A percentile compares a stretch with the other conserved stretches of the same genome.
Evolutionary conservation across 2,888 invertebrate species (phyloP).

Genomic region (Bugula neritina): DNA sequence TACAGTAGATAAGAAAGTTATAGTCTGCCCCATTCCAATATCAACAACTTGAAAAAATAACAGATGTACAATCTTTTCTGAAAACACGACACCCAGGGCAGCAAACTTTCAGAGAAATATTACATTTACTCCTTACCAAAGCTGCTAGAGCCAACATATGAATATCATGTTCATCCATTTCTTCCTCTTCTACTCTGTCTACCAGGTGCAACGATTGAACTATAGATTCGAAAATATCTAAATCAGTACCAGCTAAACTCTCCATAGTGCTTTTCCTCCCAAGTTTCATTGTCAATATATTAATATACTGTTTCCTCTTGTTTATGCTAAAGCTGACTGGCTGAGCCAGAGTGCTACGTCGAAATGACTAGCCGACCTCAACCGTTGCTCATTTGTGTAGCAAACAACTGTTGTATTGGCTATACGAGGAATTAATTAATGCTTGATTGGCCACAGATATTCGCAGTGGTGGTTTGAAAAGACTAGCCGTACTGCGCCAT

Average conservation of each 20-base stretch:
- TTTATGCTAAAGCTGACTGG: too few species aligned
- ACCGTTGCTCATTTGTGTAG: background rate
- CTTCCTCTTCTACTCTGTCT: background rate
- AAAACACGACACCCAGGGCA: too few species aligned
- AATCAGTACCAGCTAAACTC: conserved; percentile 7
- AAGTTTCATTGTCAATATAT: background rate
- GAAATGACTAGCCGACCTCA: background rate
- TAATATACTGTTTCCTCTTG: too few species aligned
- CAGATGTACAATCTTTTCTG: too few species aligned
- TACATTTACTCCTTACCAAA: conserved; percentile 10
- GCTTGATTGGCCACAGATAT: background rate
- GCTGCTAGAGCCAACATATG: conserved; percentile 2
- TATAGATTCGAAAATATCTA: conserved; percentile 14
- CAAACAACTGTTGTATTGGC: background rate
- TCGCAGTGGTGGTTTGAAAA: too few species aligned
- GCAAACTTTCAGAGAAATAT: too few species aligned
- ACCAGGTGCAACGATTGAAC: conserved; percentile 14
- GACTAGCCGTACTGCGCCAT: too few species aligned
- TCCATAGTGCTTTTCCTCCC: background rate
- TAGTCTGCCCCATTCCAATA: too few species aligned
- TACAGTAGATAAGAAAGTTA: too few species aligned
- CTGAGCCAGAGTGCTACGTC: background rate
- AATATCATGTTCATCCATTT: background rate
- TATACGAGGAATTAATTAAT: background rate
- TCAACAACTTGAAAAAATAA: too few species aligned